phyloP scores from a whole-genome alignment of 2,888 invertebrate species.

The Lithophane socia region DNA sequence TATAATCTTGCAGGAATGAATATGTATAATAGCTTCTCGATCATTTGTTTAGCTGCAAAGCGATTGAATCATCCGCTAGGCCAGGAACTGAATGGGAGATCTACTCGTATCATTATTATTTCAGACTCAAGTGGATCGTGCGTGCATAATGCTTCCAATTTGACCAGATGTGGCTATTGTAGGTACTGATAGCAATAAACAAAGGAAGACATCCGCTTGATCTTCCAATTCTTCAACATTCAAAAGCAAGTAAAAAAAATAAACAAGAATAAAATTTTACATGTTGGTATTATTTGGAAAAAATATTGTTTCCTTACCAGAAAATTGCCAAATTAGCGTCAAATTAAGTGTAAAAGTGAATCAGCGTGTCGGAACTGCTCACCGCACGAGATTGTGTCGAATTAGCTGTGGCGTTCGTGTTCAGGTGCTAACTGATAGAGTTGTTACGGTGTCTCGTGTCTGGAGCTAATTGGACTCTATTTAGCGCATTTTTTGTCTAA shows the following conservation, averaged over 20 bases:
- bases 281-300: background rate
- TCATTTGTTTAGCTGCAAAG: background rate
- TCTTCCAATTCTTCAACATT: background rate
- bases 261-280: background rate
- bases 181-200: constrained; percentile 14
- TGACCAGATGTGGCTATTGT: background rate
- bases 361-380: constrained; percentile 55
- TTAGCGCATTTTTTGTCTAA: constrained; percentile 41
- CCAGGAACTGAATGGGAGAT: background rate
- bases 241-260: background rate
- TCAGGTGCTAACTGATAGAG: constrained; percentile 59
- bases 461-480: constrained; percentile 29
- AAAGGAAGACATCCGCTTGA: background rate
- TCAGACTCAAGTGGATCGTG: constrained; percentile 9
- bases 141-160: background rate
- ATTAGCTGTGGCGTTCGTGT: constrained; percentile 55
- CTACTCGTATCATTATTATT: constrained; percentile 6
- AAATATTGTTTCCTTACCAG: background rate
- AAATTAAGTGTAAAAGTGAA: constrained; percentile 34
- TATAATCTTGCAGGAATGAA: background rate
- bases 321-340: constrained; percentile 31
- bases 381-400: constrained; percentile 54
- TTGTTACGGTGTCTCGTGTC: constrained; percentile 31
- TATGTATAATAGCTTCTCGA: background rate
- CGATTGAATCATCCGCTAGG: background rate